Evolutionary conservation across 2,888 invertebrate genomes (phyloP), one percentile per base, ranked within the genome.

Genomic region (Limenitis camilla): DNA sequence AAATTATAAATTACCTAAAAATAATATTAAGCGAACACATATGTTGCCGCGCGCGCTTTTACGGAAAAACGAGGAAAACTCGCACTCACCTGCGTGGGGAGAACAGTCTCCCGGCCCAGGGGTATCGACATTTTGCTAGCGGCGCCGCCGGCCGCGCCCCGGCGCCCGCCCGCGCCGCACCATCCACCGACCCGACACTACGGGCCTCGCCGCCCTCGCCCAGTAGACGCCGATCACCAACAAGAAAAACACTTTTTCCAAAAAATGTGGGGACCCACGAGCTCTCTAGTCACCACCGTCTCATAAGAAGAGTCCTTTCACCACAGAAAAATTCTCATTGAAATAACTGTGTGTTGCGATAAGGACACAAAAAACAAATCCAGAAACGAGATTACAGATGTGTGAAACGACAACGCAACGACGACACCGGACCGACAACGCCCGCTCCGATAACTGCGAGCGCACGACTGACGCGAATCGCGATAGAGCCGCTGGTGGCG

Each of bases 41-140:
- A 39, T 32, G 52, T 52, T 55, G 56, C 55, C 55, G 49, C 45
- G 52, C 52, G 49, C 45, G 49, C 52, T 45, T 42, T 49, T 41
- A 56, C 61, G 65, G 63, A 62, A 63, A 59, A 66, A 58, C 61
- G 61, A 61, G 65, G 66, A 66, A 68, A 67, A 64, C 69, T 19
- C 19, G 19, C 1, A 19, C 19, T 85, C 79, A 86, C 86, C 87
- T 87, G 86, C 63, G 86, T 77, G 67, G 87, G 82, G 72, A 87
- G 81, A 66, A 81, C 82, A 60, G 85, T 82, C 70, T 88, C 88
- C 83, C 88, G 80, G 77, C 76, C 78, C 68, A 85, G 78, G 79
- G 88, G 86, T 86, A 88, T 87, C 81, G 88, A 87, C 87, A 88
- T 88, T 82, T 85, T 75, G 80, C 81, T 71, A 83, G 79, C 81